Evolutionary conservation across 2,797 vertebrate genomes (phyloP).

Genomic region (Mallotus villosus): DNA sequence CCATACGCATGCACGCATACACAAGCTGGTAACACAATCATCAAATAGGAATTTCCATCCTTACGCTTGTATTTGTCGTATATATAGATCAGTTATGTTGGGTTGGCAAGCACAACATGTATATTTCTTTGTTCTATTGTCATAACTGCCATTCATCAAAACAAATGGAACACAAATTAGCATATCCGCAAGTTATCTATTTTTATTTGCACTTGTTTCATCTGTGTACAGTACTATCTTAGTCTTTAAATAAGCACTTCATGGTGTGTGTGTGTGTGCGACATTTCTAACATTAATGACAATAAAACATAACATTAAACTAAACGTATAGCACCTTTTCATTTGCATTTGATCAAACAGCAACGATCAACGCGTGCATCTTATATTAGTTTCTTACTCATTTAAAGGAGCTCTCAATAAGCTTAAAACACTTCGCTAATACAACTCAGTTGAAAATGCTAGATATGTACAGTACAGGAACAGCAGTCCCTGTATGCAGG

Average conservation of each 20-base stretch:
- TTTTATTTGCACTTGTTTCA: slow-evolving; percentile 73
- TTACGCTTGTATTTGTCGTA: no score
- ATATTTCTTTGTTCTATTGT: background rate
- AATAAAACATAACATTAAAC: slow-evolving; percentile 45
- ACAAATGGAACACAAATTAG: slow-evolving; percentile 4
- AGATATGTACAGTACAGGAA: slow-evolving; percentile 67
- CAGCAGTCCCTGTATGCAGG: slow-evolving; percentile 39
- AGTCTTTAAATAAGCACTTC: slow-evolving; percentile 66
- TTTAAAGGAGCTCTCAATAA: background rate
- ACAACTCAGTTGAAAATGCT: slow-evolving; percentile 52
- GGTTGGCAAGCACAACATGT: background rate
- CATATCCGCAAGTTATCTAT: slow-evolving; percentile 45
- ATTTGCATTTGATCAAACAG: slow-evolving; percentile 55
- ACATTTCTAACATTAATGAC: slow-evolving; percentile 49
- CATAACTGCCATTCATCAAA: background rate
- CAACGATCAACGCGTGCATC: slow-evolving; percentile 45
- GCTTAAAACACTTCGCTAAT: slow-evolving; percentile 38
- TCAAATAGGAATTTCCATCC: background rate
- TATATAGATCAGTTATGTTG: background rate
- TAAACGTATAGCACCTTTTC: slow-evolving; percentile 74
- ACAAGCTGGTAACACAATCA: background rate
- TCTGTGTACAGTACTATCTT: slow-evolving; percentile 60
- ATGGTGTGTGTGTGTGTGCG: slow-evolving; percentile 54
- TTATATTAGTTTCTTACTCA: slow-evolving; percentile 22
- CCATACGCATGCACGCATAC: background rate